Evolutionary conservation across 2,113 vertebrate species (phyloP), one percentile per base, ranked within the genome.

Genomic region (Mystacornis crossleyi): DNA sequence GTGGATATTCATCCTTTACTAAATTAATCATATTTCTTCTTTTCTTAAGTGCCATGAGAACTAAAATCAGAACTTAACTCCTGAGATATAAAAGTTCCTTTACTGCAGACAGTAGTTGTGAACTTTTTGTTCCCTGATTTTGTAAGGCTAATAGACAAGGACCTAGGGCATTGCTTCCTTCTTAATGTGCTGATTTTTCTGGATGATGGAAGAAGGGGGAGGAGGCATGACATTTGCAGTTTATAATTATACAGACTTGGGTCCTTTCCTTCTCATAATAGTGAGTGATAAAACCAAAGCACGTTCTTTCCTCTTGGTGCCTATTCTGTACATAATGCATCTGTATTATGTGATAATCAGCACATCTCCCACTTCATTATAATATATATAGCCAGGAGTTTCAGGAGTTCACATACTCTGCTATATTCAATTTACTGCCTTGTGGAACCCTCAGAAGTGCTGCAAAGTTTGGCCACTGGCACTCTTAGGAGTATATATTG

Each of bases 341-440:
- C 95, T 97, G 75, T 81, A 90, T 94, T 98, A 97, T 87, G 86
- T 96, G 96, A 94, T 97, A 97, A 98, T 98, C 91, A 97, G 95
- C 83, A 94, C 94, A 93, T 96, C 94, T 95, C 89, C 73, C 79
- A 67, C 73, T 97, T 97, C 94, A 91, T 89, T 81, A 55, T 70
- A 81, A 80, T 93, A 72, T 90, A 71, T 72, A 94, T 65, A 87
- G 25, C 36, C 70, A 93, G 26, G 47, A 94, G 51, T 82, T 54
- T 31, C 67, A 75, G 33, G 50, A 84, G 81, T 97, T 97, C 67
- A 87, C 62, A 82, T 58, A 69, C 48, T 96, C 89, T 60, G 69
- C 97, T 95, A 61, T 86, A 96, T 96, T 95, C 70, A 95, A 96
- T 97, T 97, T 96, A 93, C 91, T 47, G 31, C 83, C 81, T 53